Evolutionary conservation across 2,113 vertebrate species (phyloP).

Genomic region (Xenopus borealis): DNA sequence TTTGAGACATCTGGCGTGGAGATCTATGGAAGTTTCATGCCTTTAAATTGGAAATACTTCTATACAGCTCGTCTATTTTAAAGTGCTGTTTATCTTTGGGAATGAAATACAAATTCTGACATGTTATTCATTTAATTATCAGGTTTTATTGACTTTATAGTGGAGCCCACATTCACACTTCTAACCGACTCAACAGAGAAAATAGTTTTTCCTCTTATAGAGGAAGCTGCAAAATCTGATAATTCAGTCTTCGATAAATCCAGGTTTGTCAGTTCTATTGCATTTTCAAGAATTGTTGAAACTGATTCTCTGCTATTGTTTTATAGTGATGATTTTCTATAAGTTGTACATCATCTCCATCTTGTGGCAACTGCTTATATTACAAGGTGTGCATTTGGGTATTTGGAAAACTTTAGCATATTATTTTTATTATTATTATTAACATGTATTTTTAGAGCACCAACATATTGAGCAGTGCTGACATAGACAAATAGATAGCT

Average conservation of each 20-base stretch:
- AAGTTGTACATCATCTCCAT: constrained; percentile 56
- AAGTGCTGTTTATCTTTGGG: neutral
- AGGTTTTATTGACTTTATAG: constrained; percentile 98
- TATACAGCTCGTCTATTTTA: too few relatives aligned
- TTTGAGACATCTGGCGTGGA: too few relatives aligned
- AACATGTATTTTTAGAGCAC: too few relatives aligned
- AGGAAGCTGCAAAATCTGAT: constrained; percentile 83
- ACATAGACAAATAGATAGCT: too few relatives aligned
- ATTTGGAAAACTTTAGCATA: too few relatives aligned
- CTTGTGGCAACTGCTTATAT: constrained; percentile 49
- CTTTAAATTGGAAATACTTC: too few relatives aligned
- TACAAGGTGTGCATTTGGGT: constrained; percentile 31
- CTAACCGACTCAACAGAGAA: constrained; percentile 94
- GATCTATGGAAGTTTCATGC: too few relatives aligned
- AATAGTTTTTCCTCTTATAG: constrained; percentile 94
- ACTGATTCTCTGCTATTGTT: neutral
- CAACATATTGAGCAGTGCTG: too few relatives aligned
- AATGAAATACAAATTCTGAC: neutral
- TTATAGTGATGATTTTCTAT: constrained; percentile 22
- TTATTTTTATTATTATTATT: too few relatives aligned
- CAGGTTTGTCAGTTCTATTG: constrained; percentile 68
- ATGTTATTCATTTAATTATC: constrained; percentile 33
- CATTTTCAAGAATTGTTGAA: neutral
- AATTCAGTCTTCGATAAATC: constrained; percentile 70
- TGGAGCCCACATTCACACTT: constrained; percentile 93